phyloP scores from a whole-genome alignment of 2,797 vertebrate genomes.

The Centropyge bicolor region DNA sequence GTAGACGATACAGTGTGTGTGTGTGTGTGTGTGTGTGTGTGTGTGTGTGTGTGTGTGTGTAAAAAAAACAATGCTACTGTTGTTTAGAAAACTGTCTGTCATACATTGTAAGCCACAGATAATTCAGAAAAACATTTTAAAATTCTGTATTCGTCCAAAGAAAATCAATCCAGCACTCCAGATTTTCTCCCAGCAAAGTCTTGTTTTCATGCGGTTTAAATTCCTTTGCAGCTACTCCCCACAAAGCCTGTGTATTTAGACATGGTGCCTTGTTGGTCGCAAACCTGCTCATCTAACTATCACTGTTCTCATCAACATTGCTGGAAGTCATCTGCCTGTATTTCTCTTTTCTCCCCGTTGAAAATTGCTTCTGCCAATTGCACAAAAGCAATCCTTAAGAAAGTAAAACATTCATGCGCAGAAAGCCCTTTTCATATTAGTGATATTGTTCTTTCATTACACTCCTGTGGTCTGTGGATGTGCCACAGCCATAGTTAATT shows the following conservation, averaged over 20 bases:
- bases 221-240: neutral
- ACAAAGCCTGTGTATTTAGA: neutral
- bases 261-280: neutral
- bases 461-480: conserved; percentile 45
- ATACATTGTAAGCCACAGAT: neutral
- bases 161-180: conserved; percentile 6
- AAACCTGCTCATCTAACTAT: neutral
- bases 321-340: neutral
- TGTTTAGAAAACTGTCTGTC: neutral
- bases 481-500: conserved; percentile 73
- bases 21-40: neutral
- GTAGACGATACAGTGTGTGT: neutral
- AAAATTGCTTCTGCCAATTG: conserved; percentile 18
- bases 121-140: neutral
- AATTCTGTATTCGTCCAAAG: neutral
- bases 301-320: neutral
- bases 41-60: neutral
- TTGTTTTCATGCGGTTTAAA: conserved; percentile 1
- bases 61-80: neutral
- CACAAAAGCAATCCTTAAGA: conserved; percentile 15
- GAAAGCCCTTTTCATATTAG: conserved; percentile 22
- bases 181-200: conserved; percentile 3
- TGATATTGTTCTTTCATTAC: conserved; percentile 49
- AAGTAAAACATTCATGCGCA: conserved; percentile 33
- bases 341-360: neutral